Conservation (phyloP, 2,113 vertebrate species). For the Paramormyrops kingsleyae region DNA sequence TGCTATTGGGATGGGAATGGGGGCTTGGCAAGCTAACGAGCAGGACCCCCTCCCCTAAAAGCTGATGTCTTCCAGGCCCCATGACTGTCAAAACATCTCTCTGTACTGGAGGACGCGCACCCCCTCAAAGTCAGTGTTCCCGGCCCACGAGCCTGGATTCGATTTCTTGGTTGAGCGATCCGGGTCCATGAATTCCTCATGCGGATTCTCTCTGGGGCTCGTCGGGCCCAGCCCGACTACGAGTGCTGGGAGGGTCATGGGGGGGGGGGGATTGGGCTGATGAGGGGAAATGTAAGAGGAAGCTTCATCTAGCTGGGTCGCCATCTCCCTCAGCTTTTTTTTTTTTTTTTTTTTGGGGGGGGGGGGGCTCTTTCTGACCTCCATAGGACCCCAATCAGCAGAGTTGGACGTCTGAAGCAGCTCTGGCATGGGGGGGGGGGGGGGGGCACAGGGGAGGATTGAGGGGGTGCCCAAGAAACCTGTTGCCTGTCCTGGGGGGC, state of each 20-base stretch:
- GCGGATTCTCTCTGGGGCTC: slow-evolving; percentile 71
- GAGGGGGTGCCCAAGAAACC: neutral
- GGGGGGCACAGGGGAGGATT: neutral
- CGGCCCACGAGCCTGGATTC: slow-evolving; percentile 44
- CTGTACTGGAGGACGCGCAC: slow-evolving; percentile 55
- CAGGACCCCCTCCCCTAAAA: neutral
- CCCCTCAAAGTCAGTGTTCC: slow-evolving; percentile 67
- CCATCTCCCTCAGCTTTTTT: too few relatives aligned
- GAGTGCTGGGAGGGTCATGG: slow-evolving; percentile 52
- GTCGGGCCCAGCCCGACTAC: slow-evolving; percentile 59
- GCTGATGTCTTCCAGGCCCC: slow-evolving; percentile 29
- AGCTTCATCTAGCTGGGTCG: too few relatives aligned
- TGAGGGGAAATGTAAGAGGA: too few relatives aligned
- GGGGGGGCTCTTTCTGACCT: too few relatives aligned
- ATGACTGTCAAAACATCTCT: slow-evolving; percentile 38
- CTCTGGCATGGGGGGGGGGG: neutral
- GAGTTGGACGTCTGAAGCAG: neutral
- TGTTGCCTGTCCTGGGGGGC: neutral
- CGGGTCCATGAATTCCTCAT: slow-evolving; percentile 59
- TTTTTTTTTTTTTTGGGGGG: too few relatives aligned
- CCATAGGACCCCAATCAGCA: neutral
- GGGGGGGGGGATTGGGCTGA: too few relatives aligned
- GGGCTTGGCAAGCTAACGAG: slow-evolving; percentile 11
- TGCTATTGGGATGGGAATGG: neutral
- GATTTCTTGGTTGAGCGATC: slow-evolving; percentile 53